Base-by-base conservation (phyloP, 1,140 invertebrate species). In the Frieseomelitta varia region DNA sequence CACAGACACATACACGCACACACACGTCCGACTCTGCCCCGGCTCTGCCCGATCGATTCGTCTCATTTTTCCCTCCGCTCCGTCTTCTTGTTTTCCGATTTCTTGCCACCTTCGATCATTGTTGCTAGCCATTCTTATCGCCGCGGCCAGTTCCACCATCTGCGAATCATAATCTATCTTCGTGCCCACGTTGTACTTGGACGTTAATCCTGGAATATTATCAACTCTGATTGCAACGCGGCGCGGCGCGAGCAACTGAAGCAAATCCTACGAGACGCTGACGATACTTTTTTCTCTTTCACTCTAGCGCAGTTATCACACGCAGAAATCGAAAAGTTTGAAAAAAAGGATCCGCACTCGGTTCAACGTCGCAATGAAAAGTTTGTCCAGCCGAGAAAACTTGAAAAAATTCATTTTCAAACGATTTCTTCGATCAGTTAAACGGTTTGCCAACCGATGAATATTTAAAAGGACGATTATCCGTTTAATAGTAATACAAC, bases 21-120 rank as follows among this genome's bases (percentile, higher is more conserved):
- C 34, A 76, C 73, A 55, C 63, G 24, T 47, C 51, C 81, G 61
- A 75, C 78, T 47, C 39, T 47, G 39, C 39, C 39, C 39, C 74
- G 74, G 55, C 19, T 39, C 69, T 55, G 61, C 69, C 68, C 39
- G 72, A 89, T 85, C 84, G 84, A 90, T 91, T 83, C 63, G 87
- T 89, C 85, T 82, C 83, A 56, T 78, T 88, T 81, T 68, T 55
- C 61, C 78, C 68, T 55, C 4, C 56, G 21, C 56, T 56, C 0
- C 74, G 53, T 27, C 84, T 83, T 86, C 84, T 83, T 86, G 55
- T 81, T 87, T 85, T 76, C 17, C 34, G 55, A 61, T 84, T 75
- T n/a, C 53, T 83, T 63, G n/a, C 61, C 68, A 58, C 34, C 65
- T 68, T 55, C 58, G 82, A 88, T 88, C 78, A 51, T 80, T 56